These are phyloP conservation scores for Erannis defoliaria DNA, from an alignment of 2,888 invertebrate species.

Conservation along the genomic window DNA sequence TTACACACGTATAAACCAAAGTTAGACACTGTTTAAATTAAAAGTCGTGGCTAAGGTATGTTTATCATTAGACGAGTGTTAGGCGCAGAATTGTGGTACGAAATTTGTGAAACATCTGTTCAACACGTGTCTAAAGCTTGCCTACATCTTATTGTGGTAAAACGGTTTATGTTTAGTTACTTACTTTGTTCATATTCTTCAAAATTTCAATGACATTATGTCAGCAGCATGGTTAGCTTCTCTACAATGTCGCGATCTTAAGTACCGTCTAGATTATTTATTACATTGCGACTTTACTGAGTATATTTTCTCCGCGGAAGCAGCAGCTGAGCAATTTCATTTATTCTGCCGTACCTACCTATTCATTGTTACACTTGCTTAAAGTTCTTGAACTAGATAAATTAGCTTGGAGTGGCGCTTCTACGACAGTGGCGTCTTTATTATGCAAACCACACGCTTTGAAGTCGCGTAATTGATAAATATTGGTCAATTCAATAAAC, in stretches of 20 bases:
- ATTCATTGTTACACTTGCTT: conserved; percentile 57
- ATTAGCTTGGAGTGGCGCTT: conserved; percentile 49
- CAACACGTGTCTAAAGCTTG: too few species aligned
- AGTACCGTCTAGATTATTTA: conserved; percentile 34
- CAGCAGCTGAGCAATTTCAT: conserved; percentile 65
- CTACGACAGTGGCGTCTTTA: conserved; percentile 36
- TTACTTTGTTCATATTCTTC: not conserved
- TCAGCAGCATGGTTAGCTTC: not conserved
- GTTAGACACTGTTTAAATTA: too few species aligned
- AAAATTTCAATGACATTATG: not conserved
- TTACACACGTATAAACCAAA: too few species aligned
- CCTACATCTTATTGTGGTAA: too few species aligned
- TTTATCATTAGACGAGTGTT: too few species aligned
- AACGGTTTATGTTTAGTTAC: too few species aligned
- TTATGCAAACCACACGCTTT: conserved; percentile 38
- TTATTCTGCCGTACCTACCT: conserved; percentile 60
- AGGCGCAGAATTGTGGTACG: too few species aligned
- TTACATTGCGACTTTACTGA: conserved; percentile 44
- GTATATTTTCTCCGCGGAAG: conserved; percentile 53
- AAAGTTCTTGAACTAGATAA: conserved; percentile 59
- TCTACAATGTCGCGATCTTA: conserved; percentile 22
- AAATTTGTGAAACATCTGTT: too few species aligned
- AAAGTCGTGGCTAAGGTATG: too few species aligned
- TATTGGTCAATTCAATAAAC: conserved; percentile 3
- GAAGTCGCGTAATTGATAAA: conserved; percentile 5